Base-by-base conservation (phyloP, 2,113 vertebrate genomes). In the Rhinoderma darwinii region DNA sequence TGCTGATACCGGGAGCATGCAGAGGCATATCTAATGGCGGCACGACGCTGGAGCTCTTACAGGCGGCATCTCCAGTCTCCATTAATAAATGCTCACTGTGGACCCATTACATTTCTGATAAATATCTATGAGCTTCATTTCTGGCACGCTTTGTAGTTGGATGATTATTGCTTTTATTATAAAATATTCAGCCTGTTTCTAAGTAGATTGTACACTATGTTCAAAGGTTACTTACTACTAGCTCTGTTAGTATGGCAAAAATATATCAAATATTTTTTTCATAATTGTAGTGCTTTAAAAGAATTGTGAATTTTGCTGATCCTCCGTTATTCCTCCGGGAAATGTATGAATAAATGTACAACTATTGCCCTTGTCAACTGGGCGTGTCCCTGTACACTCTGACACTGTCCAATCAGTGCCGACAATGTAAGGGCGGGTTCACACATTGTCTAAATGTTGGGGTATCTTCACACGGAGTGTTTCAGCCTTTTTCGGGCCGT, bases 51-150 rank as follows among this genome's bases (percentile, higher is more conserved):
- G 27, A 85, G 56, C 47, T 54, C 83, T 20, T 32, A 56, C 51
- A 37, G 54, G 41, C 73, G 37, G 35, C 84, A 78, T 35, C 84
- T 85, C 84, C 41, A 43, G 15, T 18, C 51, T 61, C 41, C 83
- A 78, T 85, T 85, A 76, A 63, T 85, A 85, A 85, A 77, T 32
- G 83, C 56, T 47, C 83, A 66, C 73, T 30, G 73, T 73, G 41
- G 84, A 43, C 74, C 59, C 43, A 76, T 50, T 66, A 63, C 47
- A 68, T 68, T 37, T 20, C 78, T 81, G 54, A 81, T 81, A 63
- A 81, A 61, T 61, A 82, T 66, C 79, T 41, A 20, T 44, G 66
- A 43, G 25, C 15, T 5, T 25, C 56, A 22, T 27, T 61, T 61
- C n/a, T 39, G 39, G 35, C 50, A 63, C 1, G 54, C 56, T 41